Conservation (phyloP, 2,797 vertebrate species). For the Neosilurus hyrtlii region DNA sequence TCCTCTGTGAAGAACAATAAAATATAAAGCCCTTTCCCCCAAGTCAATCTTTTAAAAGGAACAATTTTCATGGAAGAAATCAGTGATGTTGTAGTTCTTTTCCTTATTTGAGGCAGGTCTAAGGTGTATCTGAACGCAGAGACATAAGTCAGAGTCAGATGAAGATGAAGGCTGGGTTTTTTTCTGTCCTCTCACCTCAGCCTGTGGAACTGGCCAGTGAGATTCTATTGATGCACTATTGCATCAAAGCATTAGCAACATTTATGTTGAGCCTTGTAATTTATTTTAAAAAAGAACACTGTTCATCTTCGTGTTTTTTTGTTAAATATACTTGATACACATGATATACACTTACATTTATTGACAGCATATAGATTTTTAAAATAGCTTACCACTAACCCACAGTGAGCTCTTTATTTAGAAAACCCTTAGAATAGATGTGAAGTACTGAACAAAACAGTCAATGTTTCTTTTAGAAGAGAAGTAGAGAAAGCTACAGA, state of each 20-base stretch:
- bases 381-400: not conserved
- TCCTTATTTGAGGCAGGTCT: conserved; percentile 46
- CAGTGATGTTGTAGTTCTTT: conserved; percentile 48
- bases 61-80: conserved; percentile 44
- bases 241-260: not conserved
- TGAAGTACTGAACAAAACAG: not conserved
- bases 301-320: conserved; percentile 24
- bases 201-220: conserved; percentile 30
- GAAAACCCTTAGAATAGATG: not conserved
- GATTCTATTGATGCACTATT: conserved; percentile 32
- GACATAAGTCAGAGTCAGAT: conserved; percentile 49
- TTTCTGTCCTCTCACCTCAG: conserved; percentile 54
- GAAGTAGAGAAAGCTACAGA: conserved; percentile 11
- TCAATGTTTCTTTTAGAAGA: conserved; percentile 24
- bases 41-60: conserved; percentile 34
- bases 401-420: conserved; percentile 1
- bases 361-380: conserved; percentile 12
- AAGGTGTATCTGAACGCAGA: conserved; percentile 54
- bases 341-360: conserved; percentile 23
- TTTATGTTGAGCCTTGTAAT: conserved; percentile 1
- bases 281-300: conserved; percentile 27
- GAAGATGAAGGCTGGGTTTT: conserved; percentile 46
- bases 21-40: conserved; percentile 48
- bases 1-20: conserved; percentile 51
- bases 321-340: conserved; percentile 8